These are phyloP conservation scores for Dendrocopos noguchii DNA, from an alignment of 2,113 vertebrate species.

Conservation along the genomic window DNA sequence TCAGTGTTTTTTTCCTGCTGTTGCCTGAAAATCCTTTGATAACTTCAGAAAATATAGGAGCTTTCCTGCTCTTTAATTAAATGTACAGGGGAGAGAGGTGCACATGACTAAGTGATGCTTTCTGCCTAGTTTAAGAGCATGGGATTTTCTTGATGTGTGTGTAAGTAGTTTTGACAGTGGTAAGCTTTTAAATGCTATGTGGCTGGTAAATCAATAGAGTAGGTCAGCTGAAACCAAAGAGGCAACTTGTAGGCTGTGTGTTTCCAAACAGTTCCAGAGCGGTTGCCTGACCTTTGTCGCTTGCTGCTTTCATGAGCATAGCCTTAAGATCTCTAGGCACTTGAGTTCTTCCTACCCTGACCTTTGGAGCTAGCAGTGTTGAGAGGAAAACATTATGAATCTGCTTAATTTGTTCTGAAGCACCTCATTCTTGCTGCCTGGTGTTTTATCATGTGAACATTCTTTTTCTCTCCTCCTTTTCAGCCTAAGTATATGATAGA, in stretches of 20 bases:
- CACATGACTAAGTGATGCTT: not conserved
- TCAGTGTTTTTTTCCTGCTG: not conserved
- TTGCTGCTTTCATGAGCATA: not conserved
- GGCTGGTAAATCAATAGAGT: not conserved
- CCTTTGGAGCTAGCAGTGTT: not conserved
- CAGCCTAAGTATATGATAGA: conserved; percentile 91
- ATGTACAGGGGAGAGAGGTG: not conserved
- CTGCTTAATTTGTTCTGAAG: not conserved
- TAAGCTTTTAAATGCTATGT: not conserved
- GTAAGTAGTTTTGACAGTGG: not conserved
- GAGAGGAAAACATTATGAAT: not conserved
- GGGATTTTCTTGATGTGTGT: not conserved
- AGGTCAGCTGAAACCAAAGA: not conserved
- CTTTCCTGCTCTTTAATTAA: not conserved
- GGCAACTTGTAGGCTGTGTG: not conserved
- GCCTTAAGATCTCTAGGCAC: not conserved
- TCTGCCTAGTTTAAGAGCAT: not conserved
- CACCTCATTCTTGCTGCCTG: not conserved
- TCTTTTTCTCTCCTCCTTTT: not conserved
- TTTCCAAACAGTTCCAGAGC: not conserved
- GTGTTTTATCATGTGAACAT: not conserved
- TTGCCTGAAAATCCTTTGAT: not conserved
- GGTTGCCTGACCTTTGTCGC: not conserved
- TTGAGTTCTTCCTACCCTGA: not conserved
- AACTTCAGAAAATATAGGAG: not conserved